Base-by-base conservation (phyloP, 2,888 invertebrate species). In the Thecophora atra region DNA sequence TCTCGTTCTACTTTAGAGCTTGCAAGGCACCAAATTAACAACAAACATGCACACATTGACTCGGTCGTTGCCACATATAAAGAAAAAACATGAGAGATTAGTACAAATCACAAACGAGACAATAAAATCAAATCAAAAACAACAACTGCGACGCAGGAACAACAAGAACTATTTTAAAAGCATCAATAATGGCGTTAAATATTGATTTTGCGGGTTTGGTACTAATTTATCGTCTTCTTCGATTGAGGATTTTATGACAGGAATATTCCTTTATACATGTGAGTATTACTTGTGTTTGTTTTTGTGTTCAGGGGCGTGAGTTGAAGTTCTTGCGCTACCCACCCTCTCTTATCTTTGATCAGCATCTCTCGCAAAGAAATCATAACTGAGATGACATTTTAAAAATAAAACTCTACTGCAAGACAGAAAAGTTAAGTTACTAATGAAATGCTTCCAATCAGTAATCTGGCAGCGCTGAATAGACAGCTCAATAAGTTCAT, bases 121-220 rank as follows among this genome's bases (percentile, higher is more conserved):
- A 37, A 11, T 11, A 37, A 37, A 37, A 37, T 37, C 3, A 42
- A 67, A 56, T 24, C 63, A 63, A 63, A 17, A 51, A 70, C 11
- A 51, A 62, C 37, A 52, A 37, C 70, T 21, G 19, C 21, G 62
- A 64, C 6, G 37, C 6, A 37, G 11, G 37, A 63, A 63, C 21
- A 51, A 70, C 11, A 51, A 62, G 30, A 52, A 37, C 70, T 11
- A 21, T 24, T 21, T n/a, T 30, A 4, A 60, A 60, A 60, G 47
- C 47, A 30, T 60, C 64, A 47, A 63, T 30, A 26, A 63, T 26
- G 47, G n/a, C 26, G 26, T 37, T 44, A 37, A 51, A 7, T 72
- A 75, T 75, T 75, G 75, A 73, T 72, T 75, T 72, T 73, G 71
- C 21, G 47, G 64, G 64, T 70, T 72, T 65, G 19, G 54, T 11